Base-by-base conservation (phyloP, 1,140 invertebrate species). In the Dendrolimus kikuchii region DNA sequence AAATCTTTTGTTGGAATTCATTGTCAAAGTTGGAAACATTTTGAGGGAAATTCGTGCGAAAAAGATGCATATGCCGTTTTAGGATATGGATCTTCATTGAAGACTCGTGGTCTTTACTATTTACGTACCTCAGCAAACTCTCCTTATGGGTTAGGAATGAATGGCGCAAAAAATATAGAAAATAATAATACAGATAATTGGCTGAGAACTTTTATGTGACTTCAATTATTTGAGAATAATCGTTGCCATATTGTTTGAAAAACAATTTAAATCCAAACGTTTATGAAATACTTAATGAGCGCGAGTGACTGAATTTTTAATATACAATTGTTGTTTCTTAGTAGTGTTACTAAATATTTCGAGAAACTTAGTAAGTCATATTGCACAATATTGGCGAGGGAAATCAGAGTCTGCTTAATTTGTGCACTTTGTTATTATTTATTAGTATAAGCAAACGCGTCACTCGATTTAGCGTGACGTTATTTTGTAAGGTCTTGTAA, bases 61-160 rank as follows among this genome's bases (percentile, higher is more conserved):
- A 62, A 68, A 45, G 69, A 81, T 42, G 53, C 75, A 7, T 72
- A 68, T 9, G 76, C 81, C 42, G 77, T 84, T 5, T 81, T 92
- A 71, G 91, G 90, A 55, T 91, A 90, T 60, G 83, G 88, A 9
- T 86, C 79, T 5, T 78, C 85, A 45, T 70, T 57, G 38, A 56
- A 63, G 40, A 86, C 84, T 5, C 81, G 73, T 48, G 91, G 90
- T 49, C 74, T 86, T 41, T 92, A 87, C 65, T 92, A 89, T 72
- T 72, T 92, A 45, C 73, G 72, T 58, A 91, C 90, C 9, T 71
- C 81, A 59, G 76, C 81, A 7, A 76, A 80, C 50, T 47, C 88
- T 7, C 90, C 90, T 4, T 91, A 78, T 55, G 89, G 88, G 10
- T 72, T 86, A 43, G 80, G 81, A 38, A 76, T 81, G 71, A 67